phyloP scores from a whole-genome alignment of 2,797 vertebrate genomes.

The Cottoperca gobio region DNA sequence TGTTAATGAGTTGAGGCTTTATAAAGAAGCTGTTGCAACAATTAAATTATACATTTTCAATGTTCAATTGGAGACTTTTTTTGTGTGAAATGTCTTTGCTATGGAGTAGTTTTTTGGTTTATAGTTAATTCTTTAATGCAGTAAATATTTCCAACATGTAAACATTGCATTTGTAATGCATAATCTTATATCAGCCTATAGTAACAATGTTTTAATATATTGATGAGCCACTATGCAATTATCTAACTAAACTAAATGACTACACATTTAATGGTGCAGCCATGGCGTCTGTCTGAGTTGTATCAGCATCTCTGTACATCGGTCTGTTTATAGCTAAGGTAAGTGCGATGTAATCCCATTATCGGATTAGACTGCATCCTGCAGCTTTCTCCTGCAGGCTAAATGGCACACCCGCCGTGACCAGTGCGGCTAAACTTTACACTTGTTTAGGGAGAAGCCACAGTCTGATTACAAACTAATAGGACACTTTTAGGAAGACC shows the following conservation, averaged over 20 bases:
- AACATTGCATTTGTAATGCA: background rate
- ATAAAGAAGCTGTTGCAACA: background rate
- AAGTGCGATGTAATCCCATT: constrained; percentile 82
- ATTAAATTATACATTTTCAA: background rate
- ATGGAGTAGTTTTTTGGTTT: too few species aligned
- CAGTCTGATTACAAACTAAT: constrained; percentile 21
- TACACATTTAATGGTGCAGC: background rate
- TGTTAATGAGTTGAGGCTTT: background rate
- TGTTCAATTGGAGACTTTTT: too few species aligned
- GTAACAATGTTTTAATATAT: background rate
- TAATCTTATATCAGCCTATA: background rate
- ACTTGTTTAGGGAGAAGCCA: constrained; percentile 26
- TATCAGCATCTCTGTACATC: constrained; percentile 34
- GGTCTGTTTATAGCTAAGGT: constrained; percentile 76
- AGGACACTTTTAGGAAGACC: background rate
- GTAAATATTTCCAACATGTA: background rate
- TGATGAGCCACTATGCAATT: background rate
- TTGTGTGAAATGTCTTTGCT: background rate
- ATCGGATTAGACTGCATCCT: constrained; percentile 79
- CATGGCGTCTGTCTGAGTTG: constrained; percentile 6
- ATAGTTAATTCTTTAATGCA: background rate
- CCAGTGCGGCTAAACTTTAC: constrained; percentile 48
- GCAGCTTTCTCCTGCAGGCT: constrained; percentile 79
- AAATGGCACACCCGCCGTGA: constrained; percentile 69
- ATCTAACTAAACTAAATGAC: background rate